Evolutionary conservation across 2,888 invertebrate genomes (phyloP), one percentile per base, ranked within the genome.

Genomic region (Stenotaenia linearis): DNA sequence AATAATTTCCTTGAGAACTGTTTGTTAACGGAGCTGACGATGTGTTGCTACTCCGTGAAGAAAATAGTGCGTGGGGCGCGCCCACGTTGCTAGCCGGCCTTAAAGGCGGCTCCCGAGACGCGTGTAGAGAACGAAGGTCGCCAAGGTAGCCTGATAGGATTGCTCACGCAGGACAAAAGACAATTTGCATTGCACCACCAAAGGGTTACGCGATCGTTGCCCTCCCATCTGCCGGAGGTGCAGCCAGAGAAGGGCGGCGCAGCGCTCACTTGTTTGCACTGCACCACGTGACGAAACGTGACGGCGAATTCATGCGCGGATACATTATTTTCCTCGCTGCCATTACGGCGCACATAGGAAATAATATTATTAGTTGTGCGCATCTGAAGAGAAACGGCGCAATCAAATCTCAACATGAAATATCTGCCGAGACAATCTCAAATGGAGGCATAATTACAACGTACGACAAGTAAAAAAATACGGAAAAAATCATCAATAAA

Each of bases 1-100:
- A 79, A 79, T 79, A 79, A 79, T 79, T 79, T 79, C 79, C 79
- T 75, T 75, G 79, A 79, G 79, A 75, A 75, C 74, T 79, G 79
- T 79, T 79, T 79, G 79, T 79, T 79, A 79, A 75, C 74, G 74
- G 35, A 77, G 61, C 79, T 75, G 79, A 69, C 37, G 75, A 79
- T 75, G 79, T 79, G 37, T 79, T 40, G 79, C 75, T 79, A 75
- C 79, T 75, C 79, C 79, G 74, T 35, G 32, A 32, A 45, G 79
- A 79, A 79, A 69, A 23, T 69, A 69, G 69, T 69, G 69, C 69
- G 69, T 69, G 69, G 69, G 69, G 69, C 69, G 69, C 69, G 69
- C 69, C 69, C 69, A 69, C 69, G 69, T 69, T 69, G 69, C 69
- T 28, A 69, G 69, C 69, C 69, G 69, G 69, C 69, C 69, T 28